Evolutionary conservation across 1,140 invertebrate species (phyloP).

Genomic region (Dryas iulia): DNA sequence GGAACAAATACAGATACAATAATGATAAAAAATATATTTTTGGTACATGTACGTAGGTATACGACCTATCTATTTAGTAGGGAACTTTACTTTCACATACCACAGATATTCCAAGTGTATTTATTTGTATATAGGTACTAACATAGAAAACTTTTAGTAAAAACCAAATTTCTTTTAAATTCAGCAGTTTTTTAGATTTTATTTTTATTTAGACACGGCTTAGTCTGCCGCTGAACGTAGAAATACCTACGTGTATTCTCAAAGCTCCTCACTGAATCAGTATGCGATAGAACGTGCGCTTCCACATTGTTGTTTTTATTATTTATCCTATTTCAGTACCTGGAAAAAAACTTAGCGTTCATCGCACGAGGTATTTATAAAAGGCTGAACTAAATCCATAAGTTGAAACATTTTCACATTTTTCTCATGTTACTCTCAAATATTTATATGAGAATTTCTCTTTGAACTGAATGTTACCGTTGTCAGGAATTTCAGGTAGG

Average conservation of each 20-base stretch:
- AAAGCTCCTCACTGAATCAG: background rate
- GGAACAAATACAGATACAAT: too few relatives aligned
- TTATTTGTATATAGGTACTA: too few relatives aligned
- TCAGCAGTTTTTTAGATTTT: too few relatives aligned
- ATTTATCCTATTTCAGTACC: background rate
- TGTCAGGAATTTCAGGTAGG: constrained; percentile 29
- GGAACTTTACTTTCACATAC: too few relatives aligned
- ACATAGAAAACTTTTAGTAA: too few relatives aligned
- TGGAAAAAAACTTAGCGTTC: constrained; percentile 13
- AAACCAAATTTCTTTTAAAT: too few relatives aligned
- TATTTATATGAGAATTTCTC: constrained; percentile 32
- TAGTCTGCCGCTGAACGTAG: too few relatives aligned
- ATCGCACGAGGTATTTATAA: constrained; percentile 13
- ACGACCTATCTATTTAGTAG: too few relatives aligned
- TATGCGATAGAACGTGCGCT: background rate
- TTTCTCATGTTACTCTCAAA: constrained; percentile 31
- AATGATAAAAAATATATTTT: too few relatives aligned
- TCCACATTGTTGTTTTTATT: background rate
- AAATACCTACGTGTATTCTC: background rate
- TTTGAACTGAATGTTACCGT: constrained; percentile 29
- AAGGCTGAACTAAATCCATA: constrained; percentile 35
- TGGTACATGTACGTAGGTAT: too few relatives aligned
- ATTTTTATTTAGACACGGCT: too few relatives aligned
- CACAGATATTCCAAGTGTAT: too few relatives aligned
- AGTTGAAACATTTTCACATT: constrained; percentile 35